phyloP scores from a whole-genome alignment of 2,888 invertebrate genomes.

The Phanerotoma sp. region DNA sequence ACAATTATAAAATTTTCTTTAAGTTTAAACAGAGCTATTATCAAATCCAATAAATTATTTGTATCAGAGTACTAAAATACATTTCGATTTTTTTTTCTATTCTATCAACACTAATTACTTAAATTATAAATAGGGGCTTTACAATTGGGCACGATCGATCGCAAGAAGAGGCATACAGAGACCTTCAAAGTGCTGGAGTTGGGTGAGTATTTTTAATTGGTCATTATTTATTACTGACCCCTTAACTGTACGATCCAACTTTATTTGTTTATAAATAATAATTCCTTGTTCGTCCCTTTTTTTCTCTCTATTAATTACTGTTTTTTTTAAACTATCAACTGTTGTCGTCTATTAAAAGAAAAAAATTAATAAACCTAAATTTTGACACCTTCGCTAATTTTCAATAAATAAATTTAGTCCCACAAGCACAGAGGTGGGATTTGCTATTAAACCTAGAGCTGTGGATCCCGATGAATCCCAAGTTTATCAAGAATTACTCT shows the following conservation, averaged over 20 bases:
- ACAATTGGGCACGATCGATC: conserved; percentile 75
- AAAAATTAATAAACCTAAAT: conserved; percentile 29
- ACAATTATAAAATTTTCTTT: too few species aligned
- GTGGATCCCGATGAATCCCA: conserved; percentile 55
- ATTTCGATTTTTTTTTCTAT: too few species aligned
- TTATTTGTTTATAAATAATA: too few species aligned
- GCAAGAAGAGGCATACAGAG: conserved; percentile 83
- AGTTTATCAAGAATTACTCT: conserved; percentile 57
- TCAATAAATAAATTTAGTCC: conserved; percentile 49
- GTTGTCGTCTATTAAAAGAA: too few species aligned
- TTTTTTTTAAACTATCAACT: neutral
- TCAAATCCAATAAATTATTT: too few species aligned
- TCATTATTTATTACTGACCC: neutral
- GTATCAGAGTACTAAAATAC: too few species aligned
- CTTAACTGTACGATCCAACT: too few species aligned
- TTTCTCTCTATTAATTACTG: neutral
- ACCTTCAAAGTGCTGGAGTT: conserved; percentile 64
- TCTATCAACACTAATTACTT: neutral
- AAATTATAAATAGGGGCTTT: conserved; percentile 68
- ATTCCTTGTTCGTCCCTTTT: too few species aligned
- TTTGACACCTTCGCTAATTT: neutral
- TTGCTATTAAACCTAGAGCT: conserved; percentile 56
- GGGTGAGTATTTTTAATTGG: conserved; percentile 47
- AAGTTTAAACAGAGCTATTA: too few species aligned
- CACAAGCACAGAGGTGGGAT: conserved; percentile 53